Base-by-base conservation (phyloP, 2,888 invertebrate species). In the Drosophila longiperda region DNA sequence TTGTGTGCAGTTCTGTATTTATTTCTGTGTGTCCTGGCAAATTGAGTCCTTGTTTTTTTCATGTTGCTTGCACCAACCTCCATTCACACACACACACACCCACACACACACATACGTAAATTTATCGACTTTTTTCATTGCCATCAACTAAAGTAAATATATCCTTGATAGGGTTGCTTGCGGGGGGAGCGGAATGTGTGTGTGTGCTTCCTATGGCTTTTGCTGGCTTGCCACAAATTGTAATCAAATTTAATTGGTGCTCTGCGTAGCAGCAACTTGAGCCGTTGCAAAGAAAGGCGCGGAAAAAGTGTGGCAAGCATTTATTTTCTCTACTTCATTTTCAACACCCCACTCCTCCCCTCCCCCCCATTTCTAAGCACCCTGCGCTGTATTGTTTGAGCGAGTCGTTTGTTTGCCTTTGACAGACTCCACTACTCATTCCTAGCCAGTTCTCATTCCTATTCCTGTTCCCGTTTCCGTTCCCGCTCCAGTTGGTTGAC, bases 201-300 rank as follows among this genome's bases (percentile, higher is more conserved):
- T 26, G 29, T 69, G 58, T 58, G 64, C 53, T 60, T 73, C 38
- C 59, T 50, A 54, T 54, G 73, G 73, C 73, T 65, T 53, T 57
- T 53, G 68, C 33, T 61, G 20, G 20, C 54, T 58, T 52, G 63
- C 75, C 75, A 73, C 87, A 80, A 87, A 81, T 80, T 80, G 83
- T 90, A 86, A 88, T 88, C 80, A 86, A 88, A 88, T 88, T 90
- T 87, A 88, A 88, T 90, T 86, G 89, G 76, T 79, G 72, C 60
- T 72, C 57, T 67, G 54, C 48, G 66, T 54, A 53, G 48, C 74
- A 58, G 15, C 26, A 40, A 50, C 52, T 45, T 32, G 61, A 34
- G 40, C 15, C 38, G 57, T 42, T 53, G 29, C 40, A 66, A 78
- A 59, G 63, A 69, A 78, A 79, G 79, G 70, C 77, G 79, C 75